These are phyloP conservation scores for Cryptocheilus praepositus DNA, from an alignment of 2,888 invertebrate species.

Conservation along the genomic window DNA sequence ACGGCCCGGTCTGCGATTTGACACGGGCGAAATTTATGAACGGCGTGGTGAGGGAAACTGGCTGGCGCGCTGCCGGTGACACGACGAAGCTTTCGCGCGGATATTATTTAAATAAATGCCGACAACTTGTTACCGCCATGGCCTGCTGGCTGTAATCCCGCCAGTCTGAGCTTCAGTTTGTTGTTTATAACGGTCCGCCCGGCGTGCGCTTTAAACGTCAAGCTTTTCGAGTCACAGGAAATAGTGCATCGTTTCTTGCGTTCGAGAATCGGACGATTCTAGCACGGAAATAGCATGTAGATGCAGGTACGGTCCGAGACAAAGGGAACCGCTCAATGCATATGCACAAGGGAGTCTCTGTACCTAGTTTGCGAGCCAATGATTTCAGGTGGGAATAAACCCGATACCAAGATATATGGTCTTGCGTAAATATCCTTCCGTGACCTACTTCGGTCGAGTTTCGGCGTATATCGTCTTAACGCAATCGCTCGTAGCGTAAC, in stretches of 20 bases:
- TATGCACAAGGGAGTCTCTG: slow-evolving; percentile 53
- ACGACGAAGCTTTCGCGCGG: background rate
- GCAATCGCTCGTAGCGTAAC: background rate
- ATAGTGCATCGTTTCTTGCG: slow-evolving; percentile 1
- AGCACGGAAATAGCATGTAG: slow-evolving; percentile 14
- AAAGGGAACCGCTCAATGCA: slow-evolving; percentile 47
- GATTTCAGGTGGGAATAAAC: slow-evolving; percentile 59
- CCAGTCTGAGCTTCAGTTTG: too few relatives aligned
- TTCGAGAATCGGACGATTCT: slow-evolving; percentile 13
- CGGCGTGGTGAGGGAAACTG: background rate
- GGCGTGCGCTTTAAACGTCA: background rate
- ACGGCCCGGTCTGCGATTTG: background rate
- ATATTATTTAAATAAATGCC: slow-evolving; percentile 5
- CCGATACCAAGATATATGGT: slow-evolving; percentile 46
- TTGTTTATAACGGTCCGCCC: background rate
- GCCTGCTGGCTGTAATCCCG: background rate
- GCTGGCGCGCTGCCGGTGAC: slow-evolving; percentile 1
- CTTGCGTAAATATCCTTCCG: slow-evolving; percentile 35
- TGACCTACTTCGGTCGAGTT: slow-evolving; percentile 40
- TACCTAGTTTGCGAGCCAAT: slow-evolving; percentile 45
- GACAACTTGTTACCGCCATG: slow-evolving; percentile 1
- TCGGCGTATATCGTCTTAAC: slow-evolving; percentile 12
- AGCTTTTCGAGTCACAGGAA: background rate
- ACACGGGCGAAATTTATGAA: slow-evolving; percentile 2
- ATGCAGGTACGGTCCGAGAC: slow-evolving; percentile 40